A percentile compares a stretch with the other conserved stretches of the same genome.
phyloP scores from a whole-genome alignment of 1,140 invertebrate genomes.

The Tetragnatha versicolor region DNA sequence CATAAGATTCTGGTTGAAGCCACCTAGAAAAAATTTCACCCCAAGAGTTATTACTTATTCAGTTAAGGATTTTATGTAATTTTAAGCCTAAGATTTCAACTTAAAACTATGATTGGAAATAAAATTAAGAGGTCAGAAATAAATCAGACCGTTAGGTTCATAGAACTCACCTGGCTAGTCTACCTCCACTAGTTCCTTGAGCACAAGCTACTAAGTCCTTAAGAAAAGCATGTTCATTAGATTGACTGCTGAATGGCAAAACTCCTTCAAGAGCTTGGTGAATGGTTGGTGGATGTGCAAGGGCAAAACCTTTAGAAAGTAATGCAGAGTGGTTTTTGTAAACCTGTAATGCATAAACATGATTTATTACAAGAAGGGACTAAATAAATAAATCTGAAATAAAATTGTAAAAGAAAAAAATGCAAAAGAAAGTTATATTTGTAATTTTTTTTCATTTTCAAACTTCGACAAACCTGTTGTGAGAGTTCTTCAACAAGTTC shows the following conservation, averaged over 20 bases:
- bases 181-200: constrained; percentile 85
- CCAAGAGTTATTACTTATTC: background rate
- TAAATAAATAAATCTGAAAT: no score
- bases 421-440: background rate
- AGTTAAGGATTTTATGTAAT: background rate
- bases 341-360: constrained; percentile 65
- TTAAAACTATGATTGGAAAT: background rate
- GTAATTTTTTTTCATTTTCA: background rate
- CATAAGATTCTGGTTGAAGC: constrained; percentile 90
- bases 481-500: constrained; percentile 76
- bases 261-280: constrained; percentile 89
- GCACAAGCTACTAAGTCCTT: constrained; percentile 89
- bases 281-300: constrained; percentile 83
- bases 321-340: constrained; percentile 77
- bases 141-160: background rate
- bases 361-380: background rate
- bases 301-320: constrained; percentile 88
- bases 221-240: constrained; percentile 92
- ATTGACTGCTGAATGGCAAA: constrained; percentile 78
- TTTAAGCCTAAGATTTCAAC: background rate
- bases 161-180: constrained; percentile 72
- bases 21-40: constrained; percentile 70
- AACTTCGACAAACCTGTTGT: constrained; percentile 60
- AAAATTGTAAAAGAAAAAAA: background rate
- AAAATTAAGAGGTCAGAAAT: background rate